These are phyloP conservation scores for Dasysyrphus albostriatus DNA, from an alignment of 2,888 invertebrate species.

Conservation along the genomic window DNA sequence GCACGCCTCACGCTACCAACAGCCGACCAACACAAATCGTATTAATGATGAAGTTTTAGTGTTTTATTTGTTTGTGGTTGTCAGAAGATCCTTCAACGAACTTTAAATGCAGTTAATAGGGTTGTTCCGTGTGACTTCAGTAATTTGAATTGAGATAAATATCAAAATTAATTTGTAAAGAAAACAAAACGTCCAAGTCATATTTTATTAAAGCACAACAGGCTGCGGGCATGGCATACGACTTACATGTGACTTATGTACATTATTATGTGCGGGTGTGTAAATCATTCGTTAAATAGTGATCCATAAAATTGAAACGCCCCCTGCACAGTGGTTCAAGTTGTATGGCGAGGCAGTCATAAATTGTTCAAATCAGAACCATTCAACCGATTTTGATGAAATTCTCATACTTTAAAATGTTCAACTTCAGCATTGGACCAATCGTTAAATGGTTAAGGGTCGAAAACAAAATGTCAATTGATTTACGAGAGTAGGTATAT, in stretches of 20 bases:
- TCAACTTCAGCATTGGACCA: no score
- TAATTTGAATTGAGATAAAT: constrained; percentile 49
- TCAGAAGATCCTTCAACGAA: constrained; percentile 34
- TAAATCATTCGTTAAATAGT: background rate
- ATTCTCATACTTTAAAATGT: no score
- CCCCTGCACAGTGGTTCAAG: no score
- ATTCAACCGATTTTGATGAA: no score
- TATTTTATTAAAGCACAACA: background rate
- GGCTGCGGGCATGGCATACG: background rate
- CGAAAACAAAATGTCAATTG: no score
- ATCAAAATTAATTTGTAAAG: constrained; percentile 43
- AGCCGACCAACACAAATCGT: constrained; percentile 35
- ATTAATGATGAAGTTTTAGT: constrained; percentile 60
- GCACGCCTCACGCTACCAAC: constrained; percentile 11
- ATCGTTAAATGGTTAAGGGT: no score
- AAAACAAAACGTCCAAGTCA: constrained; percentile 3
- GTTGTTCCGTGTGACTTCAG: constrained; percentile 51
- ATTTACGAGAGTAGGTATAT: no score
- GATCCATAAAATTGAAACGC: no score
- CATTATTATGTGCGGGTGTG: background rate
- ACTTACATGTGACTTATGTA: background rate
- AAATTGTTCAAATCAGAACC: no score
- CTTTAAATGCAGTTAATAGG: constrained; percentile 44
- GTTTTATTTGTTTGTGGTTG: background rate
- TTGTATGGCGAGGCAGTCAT: no score